Percentiles rank a stretch among this genome's conserved stretches.
Evolutionary conservation across 2,888 invertebrate species (phyloP).

Genomic region (Sceliomorpha sp.): DNA sequence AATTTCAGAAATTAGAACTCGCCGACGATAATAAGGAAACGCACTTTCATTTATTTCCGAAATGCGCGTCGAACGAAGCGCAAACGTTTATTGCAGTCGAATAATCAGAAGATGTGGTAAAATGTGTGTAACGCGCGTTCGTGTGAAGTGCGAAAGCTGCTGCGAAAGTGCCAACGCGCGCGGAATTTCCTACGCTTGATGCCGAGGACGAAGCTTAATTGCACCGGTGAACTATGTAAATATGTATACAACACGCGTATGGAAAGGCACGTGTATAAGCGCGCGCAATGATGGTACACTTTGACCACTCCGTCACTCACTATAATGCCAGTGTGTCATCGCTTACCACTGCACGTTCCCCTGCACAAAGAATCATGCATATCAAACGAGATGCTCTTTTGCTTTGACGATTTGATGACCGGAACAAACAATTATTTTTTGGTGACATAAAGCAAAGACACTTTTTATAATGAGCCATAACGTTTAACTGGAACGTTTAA

Average conservation of each 20-base stretch:
- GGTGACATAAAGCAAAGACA: background rate
- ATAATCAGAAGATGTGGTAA: constrained; percentile 35
- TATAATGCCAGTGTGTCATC: constrained; percentile 72
- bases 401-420: constrained; percentile 28
- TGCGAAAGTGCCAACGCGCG: constrained; percentile 68
- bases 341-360: constrained; percentile 61
- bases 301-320: constrained; percentile 68
- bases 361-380: constrained; percentile 62
- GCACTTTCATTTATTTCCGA: constrained; percentile 16
- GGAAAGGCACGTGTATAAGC: constrained; percentile 47
- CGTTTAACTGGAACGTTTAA: too few relatives aligned
- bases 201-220: constrained; percentile 78
- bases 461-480: too few relatives aligned
- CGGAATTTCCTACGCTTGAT: constrained; percentile 74
- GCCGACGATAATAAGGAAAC: too few relatives aligned
- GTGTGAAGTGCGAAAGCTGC: constrained; percentile 61
- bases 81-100: constrained; percentile 24
- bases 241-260: constrained; percentile 64
- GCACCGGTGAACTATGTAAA: constrained; percentile 77
- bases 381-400: constrained; percentile 29
- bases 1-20: too few relatives aligned
- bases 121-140: constrained; percentile 49
- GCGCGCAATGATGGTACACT: constrained; percentile 63
- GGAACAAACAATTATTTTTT: constrained; percentile 17
- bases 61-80: constrained; percentile 13